A percentile compares a stretch with the other conserved stretches of the same genome.
Conservation (phyloP, 2,797 vertebrate genomes). For the Novumbra hubbsi region DNA sequence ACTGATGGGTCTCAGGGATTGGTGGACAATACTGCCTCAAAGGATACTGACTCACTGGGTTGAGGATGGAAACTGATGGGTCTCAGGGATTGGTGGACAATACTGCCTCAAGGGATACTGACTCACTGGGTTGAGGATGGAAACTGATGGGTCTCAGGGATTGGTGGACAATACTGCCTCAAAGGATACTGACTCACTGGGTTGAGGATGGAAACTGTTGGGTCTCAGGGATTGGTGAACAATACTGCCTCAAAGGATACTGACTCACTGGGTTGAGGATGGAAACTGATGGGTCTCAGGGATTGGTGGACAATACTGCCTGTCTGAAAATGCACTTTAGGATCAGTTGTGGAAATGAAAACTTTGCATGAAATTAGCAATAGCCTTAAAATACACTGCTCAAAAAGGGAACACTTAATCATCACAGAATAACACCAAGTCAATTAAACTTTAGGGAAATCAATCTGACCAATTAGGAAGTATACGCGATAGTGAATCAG, state of each 20-base stretch:
- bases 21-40: constrained; percentile 9
- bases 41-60: background rate
- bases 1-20: background rate
- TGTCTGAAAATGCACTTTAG: background rate
- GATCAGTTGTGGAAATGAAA: background rate
- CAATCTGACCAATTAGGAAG: no score
- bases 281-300: background rate
- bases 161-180: constrained; percentile 9
- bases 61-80: background rate
- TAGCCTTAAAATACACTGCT: background rate
- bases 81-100: background rate
- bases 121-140: background rate
- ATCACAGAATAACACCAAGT: no score
- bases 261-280: background rate
- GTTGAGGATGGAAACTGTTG: background rate
- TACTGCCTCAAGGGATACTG: constrained; percentile 5
- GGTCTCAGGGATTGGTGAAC: background rate
- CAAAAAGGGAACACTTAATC: no score
- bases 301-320: constrained; percentile 1
- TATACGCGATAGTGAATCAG: no score
- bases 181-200: background rate
- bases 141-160: background rate
- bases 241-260: background rate
- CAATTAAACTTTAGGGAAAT: no score
- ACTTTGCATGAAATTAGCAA: background rate